A percentile compares a stretch with the other conserved stretches of the same genome.
Evolutionary conservation across 1,140 invertebrate genomes (phyloP).

Genomic region (Phymastichus coffea): DNA sequence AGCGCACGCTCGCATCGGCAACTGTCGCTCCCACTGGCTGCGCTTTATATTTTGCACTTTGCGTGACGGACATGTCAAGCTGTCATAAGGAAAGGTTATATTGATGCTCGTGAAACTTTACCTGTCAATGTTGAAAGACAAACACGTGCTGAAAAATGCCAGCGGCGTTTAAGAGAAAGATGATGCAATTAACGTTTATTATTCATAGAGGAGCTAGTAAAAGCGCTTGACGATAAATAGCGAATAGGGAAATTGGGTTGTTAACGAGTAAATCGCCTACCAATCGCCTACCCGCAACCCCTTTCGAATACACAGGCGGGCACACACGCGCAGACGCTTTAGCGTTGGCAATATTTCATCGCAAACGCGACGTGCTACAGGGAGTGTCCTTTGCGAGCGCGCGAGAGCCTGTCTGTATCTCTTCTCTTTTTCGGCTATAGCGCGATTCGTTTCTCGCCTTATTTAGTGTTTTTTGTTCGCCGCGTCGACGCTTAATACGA

Average conservation of each 20-base stretch:
- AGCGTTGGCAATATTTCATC: slow-evolving; percentile 20
- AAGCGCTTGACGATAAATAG: not conserved
- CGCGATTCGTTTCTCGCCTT: not conserved
- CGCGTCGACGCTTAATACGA: slow-evolving; percentile 7
- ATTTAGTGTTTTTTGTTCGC: not conserved
- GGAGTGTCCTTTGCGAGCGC: slow-evolving; percentile 19
- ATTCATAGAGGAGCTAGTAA: not conserved
- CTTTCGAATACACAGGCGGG: no score
- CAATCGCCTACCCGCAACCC: no score
- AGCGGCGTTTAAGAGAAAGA: no score
- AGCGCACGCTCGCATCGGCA: not conserved
- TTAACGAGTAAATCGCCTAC: slow-evolving; percentile 14
- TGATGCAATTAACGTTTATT: no score
- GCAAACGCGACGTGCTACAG: not conserved
- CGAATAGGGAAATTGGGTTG: not conserved
- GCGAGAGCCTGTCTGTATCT: not conserved
- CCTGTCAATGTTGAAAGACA: no score
- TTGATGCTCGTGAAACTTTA: no score
- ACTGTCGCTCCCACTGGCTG: not conserved
- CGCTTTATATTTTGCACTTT: slow-evolving; percentile 11
- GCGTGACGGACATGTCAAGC: not conserved
- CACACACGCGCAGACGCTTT: no score
- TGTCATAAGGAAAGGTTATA: not conserved
- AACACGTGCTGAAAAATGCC: no score
- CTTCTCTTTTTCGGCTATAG: not conserved